Base-by-base conservation (phyloP, 2,797 vertebrate genomes). In the Trichosurus vulpecula region DNA sequence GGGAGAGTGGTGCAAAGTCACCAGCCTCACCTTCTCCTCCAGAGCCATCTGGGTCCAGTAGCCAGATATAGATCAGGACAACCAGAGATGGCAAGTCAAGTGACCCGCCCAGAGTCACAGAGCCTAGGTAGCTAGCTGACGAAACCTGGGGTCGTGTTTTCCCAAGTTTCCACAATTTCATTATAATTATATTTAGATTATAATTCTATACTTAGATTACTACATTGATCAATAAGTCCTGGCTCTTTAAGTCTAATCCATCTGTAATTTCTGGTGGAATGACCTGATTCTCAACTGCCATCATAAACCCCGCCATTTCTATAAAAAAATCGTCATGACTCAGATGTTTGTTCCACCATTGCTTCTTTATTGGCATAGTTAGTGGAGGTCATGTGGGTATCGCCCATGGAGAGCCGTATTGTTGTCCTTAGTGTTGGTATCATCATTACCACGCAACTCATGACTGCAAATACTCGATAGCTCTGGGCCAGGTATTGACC, bases 391-490 rank as follows among this genome's bases (percentile, higher is more conserved):
- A 87, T 29, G 3, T 16, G 41, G 41, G 11, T 51, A 10, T 81
- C 41, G 51, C 41, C 22, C 3, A 87, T 51, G 41, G 22, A 87
- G 41, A 3, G 74, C n/a, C 25, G 47, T 87, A 27, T 29, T 87
- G 22, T 51, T 87, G 0, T 87, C 12, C 74, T 87, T 87, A 41
- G 66, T 41, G 25, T 74, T 41, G 8, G 35, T 22, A 12, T 87
- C 29, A 81, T 41, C 81, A 51, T 35, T 47, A 87, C 41, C 91
- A 90, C 94, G 93, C 94, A 95, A 93, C 93, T 97, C 94, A 94
- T 97, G 96, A 91, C 53, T 90, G 93, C 97, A 96, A 97, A 95
- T 90, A 94, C 91, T 92, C 91, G 93, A 94, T 96, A 95, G 97
- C 94, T 95, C 92, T 53, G 52, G 6, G 96, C 96, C 97, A 95